Evolutionary conservation across 2,797 vertebrate species (phyloP).

Genomic region (Sebastes hubbsi): DNA sequence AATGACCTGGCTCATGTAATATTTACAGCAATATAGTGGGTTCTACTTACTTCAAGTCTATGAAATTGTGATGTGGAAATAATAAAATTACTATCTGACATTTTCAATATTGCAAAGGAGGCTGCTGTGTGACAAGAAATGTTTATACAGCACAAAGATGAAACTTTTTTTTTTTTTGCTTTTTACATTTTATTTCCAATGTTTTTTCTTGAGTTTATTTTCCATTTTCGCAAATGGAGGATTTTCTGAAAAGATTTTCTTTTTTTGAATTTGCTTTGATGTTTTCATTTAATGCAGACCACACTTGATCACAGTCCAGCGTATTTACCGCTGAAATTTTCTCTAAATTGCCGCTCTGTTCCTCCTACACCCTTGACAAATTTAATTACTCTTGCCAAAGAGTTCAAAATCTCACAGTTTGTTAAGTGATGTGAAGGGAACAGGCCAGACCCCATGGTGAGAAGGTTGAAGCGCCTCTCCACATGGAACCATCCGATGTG

Average conservation of each 20-base stretch:
- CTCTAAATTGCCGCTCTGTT: slow-evolving; percentile 30
- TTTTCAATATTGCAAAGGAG: slow-evolving; percentile 22
- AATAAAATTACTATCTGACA: slow-evolving; percentile 48
- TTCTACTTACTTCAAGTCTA: slow-evolving; percentile 47
- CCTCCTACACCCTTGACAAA: slow-evolving; percentile 39
- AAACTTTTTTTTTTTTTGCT: neutral
- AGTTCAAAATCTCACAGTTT: slow-evolving; percentile 42
- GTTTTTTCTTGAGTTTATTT: neutral
- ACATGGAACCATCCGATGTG: slow-evolving; percentile 4
- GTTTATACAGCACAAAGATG: neutral
- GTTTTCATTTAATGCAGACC: slow-evolving; percentile 15
- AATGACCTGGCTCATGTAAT: slow-evolving; percentile 74
- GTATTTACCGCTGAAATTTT: slow-evolving; percentile 24
- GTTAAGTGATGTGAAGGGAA: slow-evolving; percentile 49
- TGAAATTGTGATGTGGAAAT: slow-evolving; percentile 50
- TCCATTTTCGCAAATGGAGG: neutral
- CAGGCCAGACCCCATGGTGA: slow-evolving; percentile 19
- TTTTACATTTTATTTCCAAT: neutral
- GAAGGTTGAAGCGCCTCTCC: slow-evolving; percentile 44
- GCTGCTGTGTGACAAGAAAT: neutral
- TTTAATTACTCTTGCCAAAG: slow-evolving; percentile 56
- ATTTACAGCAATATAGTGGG: slow-evolving; percentile 64
- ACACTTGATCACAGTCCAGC: slow-evolving; percentile 15
- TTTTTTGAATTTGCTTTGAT: slow-evolving; percentile 18
- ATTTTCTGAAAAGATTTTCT: neutral